A percentile compares a stretch with the other conserved stretches of the same genome.
Conservation (phyloP, 2,113 vertebrate genomes). For the Galemys pyrenaicus region DNA sequence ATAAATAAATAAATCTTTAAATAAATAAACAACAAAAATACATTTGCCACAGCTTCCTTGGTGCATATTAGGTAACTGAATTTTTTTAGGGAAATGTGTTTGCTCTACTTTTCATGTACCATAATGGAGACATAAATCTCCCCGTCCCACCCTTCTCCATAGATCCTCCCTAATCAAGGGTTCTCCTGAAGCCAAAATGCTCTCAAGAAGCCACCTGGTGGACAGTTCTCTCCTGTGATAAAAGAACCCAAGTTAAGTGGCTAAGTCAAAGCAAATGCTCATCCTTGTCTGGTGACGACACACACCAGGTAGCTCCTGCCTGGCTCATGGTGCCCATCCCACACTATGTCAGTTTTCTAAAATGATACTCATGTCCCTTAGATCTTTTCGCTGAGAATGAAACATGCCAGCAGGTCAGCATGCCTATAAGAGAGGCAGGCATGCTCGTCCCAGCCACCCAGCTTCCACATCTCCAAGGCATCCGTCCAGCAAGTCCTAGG, state of each 20-base stretch:
- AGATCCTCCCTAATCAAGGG: not conserved
- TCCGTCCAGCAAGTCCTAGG: not conserved
- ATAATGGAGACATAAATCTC: not conserved
- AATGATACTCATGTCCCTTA: not conserved
- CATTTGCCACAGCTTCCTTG: not conserved
- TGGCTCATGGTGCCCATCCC: not conserved
- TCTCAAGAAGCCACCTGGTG: not conserved
- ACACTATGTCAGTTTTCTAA: not conserved
- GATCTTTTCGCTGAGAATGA: not conserved
- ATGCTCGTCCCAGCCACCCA: not conserved
- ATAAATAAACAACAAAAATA: too few species aligned
- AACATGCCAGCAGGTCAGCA: not conserved
- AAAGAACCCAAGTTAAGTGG: not conserved
- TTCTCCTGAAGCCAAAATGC: not conserved
- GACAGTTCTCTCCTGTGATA: not conserved
- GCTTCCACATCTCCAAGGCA: not conserved
- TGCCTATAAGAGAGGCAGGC: too few species aligned
- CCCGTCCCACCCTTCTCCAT: rapidly evolving
- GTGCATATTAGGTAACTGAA: not conserved
- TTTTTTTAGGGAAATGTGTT: not conserved
- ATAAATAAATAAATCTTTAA: too few species aligned
- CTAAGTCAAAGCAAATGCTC: not conserved
- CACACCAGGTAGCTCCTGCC: rapidly evolving
- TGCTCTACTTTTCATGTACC: not conserved
- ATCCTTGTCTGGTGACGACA: not conserved